Conservation (phyloP, 2,888 invertebrate species). For the Agriotes lineatus region DNA sequence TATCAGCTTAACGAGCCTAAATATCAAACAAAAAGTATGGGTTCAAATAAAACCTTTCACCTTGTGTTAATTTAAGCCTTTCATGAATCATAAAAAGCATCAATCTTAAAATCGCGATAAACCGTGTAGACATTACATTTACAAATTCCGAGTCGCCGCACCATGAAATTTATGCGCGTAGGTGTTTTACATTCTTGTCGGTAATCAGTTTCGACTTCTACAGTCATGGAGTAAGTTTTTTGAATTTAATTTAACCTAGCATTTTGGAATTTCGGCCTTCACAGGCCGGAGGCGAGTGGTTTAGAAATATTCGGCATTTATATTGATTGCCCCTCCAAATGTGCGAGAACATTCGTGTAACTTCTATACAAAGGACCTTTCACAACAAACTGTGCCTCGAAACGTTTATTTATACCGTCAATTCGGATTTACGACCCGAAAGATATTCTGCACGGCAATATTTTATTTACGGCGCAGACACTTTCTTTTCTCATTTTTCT, state of each 20-base stretch:
- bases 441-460: slow-evolving; percentile 37
- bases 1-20: too few species aligned
- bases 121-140: not conserved
- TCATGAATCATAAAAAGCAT: not conserved
- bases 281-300: too few species aligned
- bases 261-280: too few species aligned
- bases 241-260: too few species aligned
- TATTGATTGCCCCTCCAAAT: not conserved
- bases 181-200: not conserved
- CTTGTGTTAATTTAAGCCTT: not conserved
- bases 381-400: slow-evolving; percentile 41
- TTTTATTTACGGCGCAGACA: slow-evolving; percentile 49
- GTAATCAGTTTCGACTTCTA: slow-evolving; percentile 9
- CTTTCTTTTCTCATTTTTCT: slow-evolving; percentile 55
- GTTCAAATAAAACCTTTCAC: not conserved
- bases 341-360: not conserved
- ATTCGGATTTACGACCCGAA: slow-evolving; percentile 48
- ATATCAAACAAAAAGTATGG: too few species aligned
- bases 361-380: slow-evolving; percentile 39
- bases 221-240: too few species aligned
- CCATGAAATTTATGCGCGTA: slow-evolving; percentile 11
- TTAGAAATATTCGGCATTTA: too few species aligned
- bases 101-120: not conserved
- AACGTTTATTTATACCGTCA: slow-evolving; percentile 50
- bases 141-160: not conserved